Evolutionary conservation across 2,797 vertebrate genomes (phyloP), one percentile per base, ranked within the genome.

Genomic region (Enteromius fasciolatus): DNA sequence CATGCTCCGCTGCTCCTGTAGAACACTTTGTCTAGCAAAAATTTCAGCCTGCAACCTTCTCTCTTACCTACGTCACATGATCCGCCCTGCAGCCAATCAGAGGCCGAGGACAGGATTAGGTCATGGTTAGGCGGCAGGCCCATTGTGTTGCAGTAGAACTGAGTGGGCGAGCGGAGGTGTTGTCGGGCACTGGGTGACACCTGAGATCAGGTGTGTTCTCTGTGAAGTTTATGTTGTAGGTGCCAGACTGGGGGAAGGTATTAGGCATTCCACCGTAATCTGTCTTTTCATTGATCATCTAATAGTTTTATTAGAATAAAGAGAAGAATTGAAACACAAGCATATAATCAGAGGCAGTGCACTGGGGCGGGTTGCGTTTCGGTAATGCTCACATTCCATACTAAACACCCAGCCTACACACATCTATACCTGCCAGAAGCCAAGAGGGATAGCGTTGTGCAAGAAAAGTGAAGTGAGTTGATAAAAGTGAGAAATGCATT

Each of bases 181-280:
- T 73, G 87, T 89, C 81, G 87, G 87, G 75, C 6, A 81, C 67
- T 70, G 64, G 54, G 78, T 85, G 87, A 89, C 87, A 87, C 75
- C 76, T 85, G 86, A 89, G 77, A 80, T 84, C 75, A 77, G 84
- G 78, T 86, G 83, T 85, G 88, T 74, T 82, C 54, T 57, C 79
- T 36, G 76, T 84, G 69, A 81, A 83, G 86, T 87, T 90, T 90
- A 87, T 85, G 17, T 86, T 80, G 74, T 87, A 83, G 89, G 89
- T 87, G 88, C 83, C 80, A 86, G 75, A 85, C 90, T 91, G 92
- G 88, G 87, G 90, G 91, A 78, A 77, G 81, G 69, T 39, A 57
- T 85, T 90, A 93, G 92, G 90, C 92, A 92, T 94, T 93, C 88
- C 77, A 88, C 64, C 54, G 1, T 83, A 87, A 81, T 80, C 83